phyloP scores from a whole-genome alignment of 2,113 vertebrate species.

The Sakesphorus luctuosus region DNA sequence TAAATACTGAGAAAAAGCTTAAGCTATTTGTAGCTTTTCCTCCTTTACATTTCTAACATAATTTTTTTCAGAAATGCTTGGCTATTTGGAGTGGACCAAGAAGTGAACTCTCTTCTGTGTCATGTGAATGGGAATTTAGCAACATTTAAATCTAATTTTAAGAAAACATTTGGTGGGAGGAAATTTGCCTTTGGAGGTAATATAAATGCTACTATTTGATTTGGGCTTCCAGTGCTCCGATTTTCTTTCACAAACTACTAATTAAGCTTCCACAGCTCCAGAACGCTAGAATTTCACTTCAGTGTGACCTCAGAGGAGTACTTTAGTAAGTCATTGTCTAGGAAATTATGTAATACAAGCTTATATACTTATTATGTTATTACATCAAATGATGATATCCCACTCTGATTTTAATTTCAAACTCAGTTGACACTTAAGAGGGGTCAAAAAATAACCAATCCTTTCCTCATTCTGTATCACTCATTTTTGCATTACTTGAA shows the following conservation, averaged over 20 bases:
- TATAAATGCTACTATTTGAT: neutral
- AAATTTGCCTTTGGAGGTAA: neutral
- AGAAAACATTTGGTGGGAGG: slow-evolving; percentile 43
- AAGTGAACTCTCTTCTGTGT: neutral
- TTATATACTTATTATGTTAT: neutral
- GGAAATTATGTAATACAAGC: neutral
- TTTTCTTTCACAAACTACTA: slow-evolving; percentile 47
- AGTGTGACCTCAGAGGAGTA: neutral
- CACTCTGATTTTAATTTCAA: slow-evolving; percentile 18
- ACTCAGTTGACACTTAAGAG: neutral
- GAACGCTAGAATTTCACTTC: slow-evolving; percentile 4
- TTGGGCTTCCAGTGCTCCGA: slow-evolving; percentile 14
- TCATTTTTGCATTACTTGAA: neutral
- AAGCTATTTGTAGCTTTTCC: neutral
- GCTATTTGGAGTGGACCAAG: neutral
- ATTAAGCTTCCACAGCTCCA: slow-evolving; percentile 38
- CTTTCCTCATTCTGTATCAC: neutral
- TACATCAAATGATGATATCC: neutral
- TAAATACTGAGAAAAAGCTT: neutral
- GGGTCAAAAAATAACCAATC: neutral
- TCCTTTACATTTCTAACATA: neutral
- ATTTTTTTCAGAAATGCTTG: neutral
- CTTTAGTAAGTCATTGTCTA: slow-evolving; percentile 22
- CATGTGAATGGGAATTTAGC: slow-evolving; percentile 30
- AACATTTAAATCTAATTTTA: slow-evolving; percentile 63